A percentile compares a stretch with the other conserved stretches of the same genome.
Conservation (phyloP, 2,888 invertebrate species). For the Scaptomyza reducta region DNA sequence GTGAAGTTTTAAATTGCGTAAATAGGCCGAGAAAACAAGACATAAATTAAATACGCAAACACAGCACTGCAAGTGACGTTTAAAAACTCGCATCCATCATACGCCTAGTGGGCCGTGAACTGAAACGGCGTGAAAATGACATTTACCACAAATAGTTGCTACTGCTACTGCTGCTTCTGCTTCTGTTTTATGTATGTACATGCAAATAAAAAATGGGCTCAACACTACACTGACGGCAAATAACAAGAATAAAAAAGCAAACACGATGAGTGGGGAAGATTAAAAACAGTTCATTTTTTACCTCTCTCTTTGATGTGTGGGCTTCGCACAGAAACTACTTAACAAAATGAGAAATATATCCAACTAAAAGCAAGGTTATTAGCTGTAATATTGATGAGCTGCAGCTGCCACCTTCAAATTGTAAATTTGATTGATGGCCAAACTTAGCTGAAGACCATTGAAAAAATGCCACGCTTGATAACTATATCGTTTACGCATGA, state of each 20-base stretch:
- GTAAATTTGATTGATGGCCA: conserved; percentile 42
- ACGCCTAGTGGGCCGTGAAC: conserved; percentile 59
- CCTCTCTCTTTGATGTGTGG: background rate
- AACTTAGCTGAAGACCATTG: conserved; percentile 5
- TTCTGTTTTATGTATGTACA: conserved; percentile 1
- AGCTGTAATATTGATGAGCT: conserved; percentile 33
- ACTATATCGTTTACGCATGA: conserved; percentile 43
- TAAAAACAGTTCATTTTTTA: background rate
- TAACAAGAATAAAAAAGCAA: conserved; percentile 1
- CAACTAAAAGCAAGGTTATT: conserved; percentile 35
- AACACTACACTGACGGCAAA: conserved; percentile 1
- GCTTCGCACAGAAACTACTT: conserved; percentile 3
- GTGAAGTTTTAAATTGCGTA: conserved; percentile 41
- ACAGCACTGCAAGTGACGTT: conserved; percentile 39
- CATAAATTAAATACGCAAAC: conserved; percentile 39
- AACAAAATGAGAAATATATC: background rate
- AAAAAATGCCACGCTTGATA: conserved; percentile 22
- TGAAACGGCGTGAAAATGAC: conserved; percentile 36
- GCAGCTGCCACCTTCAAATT: conserved; percentile 6
- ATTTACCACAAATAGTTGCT: conserved; percentile 24
- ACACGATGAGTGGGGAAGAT: background rate
- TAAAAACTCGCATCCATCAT: conserved; percentile 63
- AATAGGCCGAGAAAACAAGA: conserved; percentile 51
- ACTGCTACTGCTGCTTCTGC: background rate
- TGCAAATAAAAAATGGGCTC: conserved; percentile 39